These are phyloP conservation scores for Chloroclysta siterata DNA, from an alignment of 2,888 invertebrate genomes.

Conservation along the genomic window DNA sequence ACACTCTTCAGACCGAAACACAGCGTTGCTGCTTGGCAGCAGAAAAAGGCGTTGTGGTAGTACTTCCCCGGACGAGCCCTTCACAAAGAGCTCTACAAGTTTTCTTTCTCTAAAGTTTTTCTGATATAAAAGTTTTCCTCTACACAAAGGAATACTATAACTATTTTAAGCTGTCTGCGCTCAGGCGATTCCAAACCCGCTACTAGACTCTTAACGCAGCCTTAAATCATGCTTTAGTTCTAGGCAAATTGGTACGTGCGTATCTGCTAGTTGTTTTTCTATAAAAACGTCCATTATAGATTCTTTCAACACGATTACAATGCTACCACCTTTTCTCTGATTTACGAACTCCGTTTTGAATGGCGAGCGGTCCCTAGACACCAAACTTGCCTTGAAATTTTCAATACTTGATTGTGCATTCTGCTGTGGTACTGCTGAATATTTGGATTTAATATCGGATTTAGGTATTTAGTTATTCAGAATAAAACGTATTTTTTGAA, in stretches of 20 bases:
- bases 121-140: neutral
- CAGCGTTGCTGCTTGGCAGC: too few species aligned
- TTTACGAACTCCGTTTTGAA: neutral
- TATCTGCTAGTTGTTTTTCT: conserved; percentile 20
- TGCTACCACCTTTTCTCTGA: conserved; percentile 5
- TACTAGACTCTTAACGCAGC: conserved; percentile 1
- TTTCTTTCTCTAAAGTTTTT: too few species aligned
- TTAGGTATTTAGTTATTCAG: too few species aligned
- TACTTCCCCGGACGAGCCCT: too few species aligned
- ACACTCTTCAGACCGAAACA: too few species aligned
- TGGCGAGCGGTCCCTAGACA: conserved; percentile 17
- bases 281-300: conserved; percentile 7
- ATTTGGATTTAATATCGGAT: neutral
- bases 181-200: neutral
- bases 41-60: too few species aligned
- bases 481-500: too few species aligned
- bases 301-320: conserved; percentile 13
- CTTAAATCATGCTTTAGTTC: conserved; percentile 24
- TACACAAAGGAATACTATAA: neutral
- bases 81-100: too few species aligned
- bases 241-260: conserved; percentile 33
- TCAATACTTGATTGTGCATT: conserved; percentile 23
- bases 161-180: neutral
- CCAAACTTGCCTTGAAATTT: conserved; percentile 11
- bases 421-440: neutral